phyloP scores from a whole-genome alignment of 2,113 vertebrate species.

The Cairina moschata region DNA sequence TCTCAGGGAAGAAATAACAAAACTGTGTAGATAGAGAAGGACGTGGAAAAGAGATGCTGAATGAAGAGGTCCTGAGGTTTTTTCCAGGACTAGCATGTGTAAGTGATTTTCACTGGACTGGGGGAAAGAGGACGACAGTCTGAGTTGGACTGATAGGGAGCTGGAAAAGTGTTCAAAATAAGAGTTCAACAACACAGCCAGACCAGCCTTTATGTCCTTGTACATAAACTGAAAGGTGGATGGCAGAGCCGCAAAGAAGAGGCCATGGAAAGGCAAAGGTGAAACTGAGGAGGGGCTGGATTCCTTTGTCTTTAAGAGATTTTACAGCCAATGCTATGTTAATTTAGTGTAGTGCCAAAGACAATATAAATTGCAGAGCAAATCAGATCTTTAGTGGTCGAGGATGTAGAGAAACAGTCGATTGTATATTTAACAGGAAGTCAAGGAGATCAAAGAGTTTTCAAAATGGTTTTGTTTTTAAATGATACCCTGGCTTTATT shows the following conservation, averaged over 20 bases:
- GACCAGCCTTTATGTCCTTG: background rate
- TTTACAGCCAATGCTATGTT: background rate
- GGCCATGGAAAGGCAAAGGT: background rate
- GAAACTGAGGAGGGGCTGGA: background rate
- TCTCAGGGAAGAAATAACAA: background rate
- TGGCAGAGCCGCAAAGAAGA: background rate
- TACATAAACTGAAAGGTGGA: background rate
- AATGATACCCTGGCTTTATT: conserved; percentile 62
- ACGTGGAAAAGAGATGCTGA: background rate
- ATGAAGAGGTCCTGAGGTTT: background rate
- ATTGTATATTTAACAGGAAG: conserved; percentile 64
- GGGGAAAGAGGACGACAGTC: background rate
- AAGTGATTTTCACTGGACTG: background rate
- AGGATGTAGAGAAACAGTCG: conserved; percentile 21
- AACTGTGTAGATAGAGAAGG: background rate
- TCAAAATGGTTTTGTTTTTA: conserved; percentile 61
- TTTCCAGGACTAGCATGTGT: background rate
- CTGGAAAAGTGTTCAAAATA: no score
- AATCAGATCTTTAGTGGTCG: conserved; percentile 5
- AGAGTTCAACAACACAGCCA: background rate
- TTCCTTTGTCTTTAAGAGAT: conserved; percentile 2
- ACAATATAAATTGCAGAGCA: conserved; percentile 30
- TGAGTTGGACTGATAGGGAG: background rate
- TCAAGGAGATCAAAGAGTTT: conserved; percentile 57
- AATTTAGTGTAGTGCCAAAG: conserved; percentile 24